Conservation (phyloP, 2,888 invertebrate genomes). For the Ligdia adustata region DNA sequence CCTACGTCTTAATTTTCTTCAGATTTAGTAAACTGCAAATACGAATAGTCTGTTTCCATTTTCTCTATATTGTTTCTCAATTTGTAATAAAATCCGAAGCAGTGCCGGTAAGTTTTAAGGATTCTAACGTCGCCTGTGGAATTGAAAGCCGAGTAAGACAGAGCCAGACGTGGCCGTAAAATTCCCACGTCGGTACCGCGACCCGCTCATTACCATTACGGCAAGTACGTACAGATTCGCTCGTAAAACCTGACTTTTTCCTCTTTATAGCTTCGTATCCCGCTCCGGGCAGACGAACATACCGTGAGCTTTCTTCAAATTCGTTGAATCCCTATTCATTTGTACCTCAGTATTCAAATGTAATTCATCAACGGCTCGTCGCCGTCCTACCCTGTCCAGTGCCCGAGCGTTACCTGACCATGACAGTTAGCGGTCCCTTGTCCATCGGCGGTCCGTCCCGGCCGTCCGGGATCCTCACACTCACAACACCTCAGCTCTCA, state of each 20-base stretch:
- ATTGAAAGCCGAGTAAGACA: constrained; percentile 37
- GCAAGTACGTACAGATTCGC: constrained; percentile 56
- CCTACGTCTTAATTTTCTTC: too few species aligned
- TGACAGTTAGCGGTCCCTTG: neutral
- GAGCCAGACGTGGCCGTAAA: constrained; percentile 44
- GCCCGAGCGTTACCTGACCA: constrained; percentile 50
- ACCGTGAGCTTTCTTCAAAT: constrained; percentile 37
- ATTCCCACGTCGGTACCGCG: constrained; percentile 44
- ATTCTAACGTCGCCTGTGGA: constrained; percentile 9
- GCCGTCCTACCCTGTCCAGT: neutral
- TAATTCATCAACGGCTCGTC: neutral
- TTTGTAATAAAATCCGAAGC: neutral
- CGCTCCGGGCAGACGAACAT: constrained; percentile 40
- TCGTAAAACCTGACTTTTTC: constrained; percentile 60
- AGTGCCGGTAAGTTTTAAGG: constrained; percentile 4
- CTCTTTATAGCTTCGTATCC: constrained; percentile 58
- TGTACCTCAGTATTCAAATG: neutral
- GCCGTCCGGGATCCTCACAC: constrained; percentile 47
- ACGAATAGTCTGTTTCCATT: too few species aligned
- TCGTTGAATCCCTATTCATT: too few species aligned
- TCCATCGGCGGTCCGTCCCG: constrained; percentile 5
- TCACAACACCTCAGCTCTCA: constrained; percentile 74
- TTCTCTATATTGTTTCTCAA: neutral
- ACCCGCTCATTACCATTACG: constrained; percentile 54
- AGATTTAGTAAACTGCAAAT: too few species aligned